Percentiles rank a stretch among this genome's conserved stretches.
Conservation (phyloP, 2,888 invertebrate genomes). For the Nineta flava region DNA sequence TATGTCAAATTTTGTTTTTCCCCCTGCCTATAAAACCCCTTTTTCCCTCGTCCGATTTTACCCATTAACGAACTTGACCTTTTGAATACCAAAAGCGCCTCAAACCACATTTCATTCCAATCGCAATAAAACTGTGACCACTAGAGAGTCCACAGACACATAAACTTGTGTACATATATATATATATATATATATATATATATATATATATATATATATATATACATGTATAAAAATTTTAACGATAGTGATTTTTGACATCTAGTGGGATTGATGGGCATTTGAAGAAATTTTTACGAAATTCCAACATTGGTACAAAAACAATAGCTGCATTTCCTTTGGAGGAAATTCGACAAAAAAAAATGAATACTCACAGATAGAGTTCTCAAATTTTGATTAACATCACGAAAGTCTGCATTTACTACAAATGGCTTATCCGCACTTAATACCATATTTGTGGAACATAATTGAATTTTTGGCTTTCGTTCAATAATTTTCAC, state of each 20-base stretch:
- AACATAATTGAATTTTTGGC: background rate
- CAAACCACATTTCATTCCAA: too few species aligned
- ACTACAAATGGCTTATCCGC: background rate
- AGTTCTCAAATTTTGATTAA: background rate
- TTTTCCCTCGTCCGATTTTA: too few species aligned
- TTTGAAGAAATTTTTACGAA: too few species aligned
- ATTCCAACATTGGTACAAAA: background rate
- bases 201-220: background rate
- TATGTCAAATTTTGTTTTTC: too few species aligned
- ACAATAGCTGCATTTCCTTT: too few species aligned
- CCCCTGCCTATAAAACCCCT: too few species aligned
- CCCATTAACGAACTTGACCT: too few species aligned
- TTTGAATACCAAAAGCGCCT: too few species aligned
- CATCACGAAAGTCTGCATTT: background rate
- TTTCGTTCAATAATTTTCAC: background rate
- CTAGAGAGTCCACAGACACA: too few species aligned
- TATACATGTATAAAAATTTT: background rate
- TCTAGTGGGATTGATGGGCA: too few species aligned
- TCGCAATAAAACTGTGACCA: too few species aligned
- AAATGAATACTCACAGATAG: background rate
- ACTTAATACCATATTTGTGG: background rate
- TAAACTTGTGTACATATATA: background rate
- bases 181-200: background rate
- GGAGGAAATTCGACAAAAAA: too few species aligned
- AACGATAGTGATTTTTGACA: background rate